Base-by-base conservation (phyloP, 2,888 invertebrate species). In the Pilophorus perplexus region DNA sequence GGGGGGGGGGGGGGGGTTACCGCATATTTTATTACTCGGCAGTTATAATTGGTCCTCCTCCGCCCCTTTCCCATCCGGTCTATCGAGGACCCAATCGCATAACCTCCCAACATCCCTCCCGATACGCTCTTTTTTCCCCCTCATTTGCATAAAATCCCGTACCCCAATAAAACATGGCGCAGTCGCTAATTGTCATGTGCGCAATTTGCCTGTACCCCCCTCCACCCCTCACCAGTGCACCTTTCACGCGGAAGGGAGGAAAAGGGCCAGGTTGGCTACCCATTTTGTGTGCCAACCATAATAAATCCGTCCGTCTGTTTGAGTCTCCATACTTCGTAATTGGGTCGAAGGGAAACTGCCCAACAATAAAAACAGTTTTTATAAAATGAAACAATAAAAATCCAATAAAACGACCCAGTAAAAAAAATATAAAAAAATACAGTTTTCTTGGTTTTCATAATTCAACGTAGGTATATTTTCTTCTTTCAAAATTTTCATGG, bases 111-210 rank as follows among this genome's bases (percentile, higher is more conserved):
- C 52, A 28, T 28, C 28, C 52, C 28, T 10, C 12, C 52, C 52
- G 25, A 10, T 44, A 28, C 16, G 3, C 16, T n/a, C n/a, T n/a
- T n/a, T n/a, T n/a, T n/a, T n/a, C n/a, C n/a, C n/a, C n/a, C n/a
- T n/a, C 52, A 64, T 64, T 64, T 64, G 64, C 64, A 64, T 64
- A 18, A 50, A 50, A 64, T 37, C 20, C 37, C 50, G 37, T 14
- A n/a, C 25, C 46, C 25, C 64, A 50, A 50, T 64, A 64, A 64
- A 64, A 64, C 64, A 64, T 64, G 64, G 50, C 16, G 25, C 22
- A 37, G 16, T 59, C 27, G 27, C 64, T 64, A 64, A 64, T 64
- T 64, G 64, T 64, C 64, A 64, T 64, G 64, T 38, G 64, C 64
- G 50, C 64, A 64, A 64, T 50, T 59, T 42, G 42, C 59, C 55